Conservation (phyloP, 2,888 invertebrate species). For the Gnatocerus cornutus region DNA sequence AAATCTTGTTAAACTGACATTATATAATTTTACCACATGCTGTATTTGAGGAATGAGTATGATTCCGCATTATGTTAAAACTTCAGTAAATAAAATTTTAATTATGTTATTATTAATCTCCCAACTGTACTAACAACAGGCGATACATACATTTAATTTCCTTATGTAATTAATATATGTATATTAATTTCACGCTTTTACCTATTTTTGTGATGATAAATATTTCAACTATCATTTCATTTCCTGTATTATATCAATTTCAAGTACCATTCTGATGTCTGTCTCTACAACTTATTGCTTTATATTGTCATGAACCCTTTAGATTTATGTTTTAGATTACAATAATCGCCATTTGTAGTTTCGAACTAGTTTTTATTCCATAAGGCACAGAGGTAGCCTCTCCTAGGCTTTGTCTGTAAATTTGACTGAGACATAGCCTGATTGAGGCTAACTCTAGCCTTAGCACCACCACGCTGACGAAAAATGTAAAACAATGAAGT, state of each 20-base stretch:
- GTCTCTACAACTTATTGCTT: background rate
- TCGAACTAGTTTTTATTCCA: background rate
- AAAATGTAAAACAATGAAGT: background rate
- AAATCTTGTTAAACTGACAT: too few relatives aligned
- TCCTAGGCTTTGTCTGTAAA: slow-evolving; percentile 78
- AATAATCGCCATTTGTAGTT: background rate
- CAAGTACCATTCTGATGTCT: background rate
- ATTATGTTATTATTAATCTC: too few relatives aligned
- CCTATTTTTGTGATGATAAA: too few relatives aligned
- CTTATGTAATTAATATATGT: too few relatives aligned
- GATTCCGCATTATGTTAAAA: too few relatives aligned
- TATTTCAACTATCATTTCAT: too few relatives aligned
- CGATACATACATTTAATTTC: too few relatives aligned
- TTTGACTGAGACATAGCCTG: slow-evolving; percentile 75
- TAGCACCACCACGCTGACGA: background rate
- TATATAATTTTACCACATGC: too few relatives aligned
- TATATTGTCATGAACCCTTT: background rate
- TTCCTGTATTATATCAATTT: background rate
- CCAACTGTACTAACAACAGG: too few relatives aligned
- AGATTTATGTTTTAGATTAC: slow-evolving; percentile 3
- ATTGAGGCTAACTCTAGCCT: slow-evolving; percentile 77
- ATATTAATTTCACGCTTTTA: background rate
- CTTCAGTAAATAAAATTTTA: too few relatives aligned
- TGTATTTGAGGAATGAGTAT: too few relatives aligned
- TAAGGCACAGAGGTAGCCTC: slow-evolving; percentile 73